A percentile compares a stretch with the other conserved stretches of the same genome.
These are phyloP conservation scores for Uropetala carovei DNA, from an alignment of 2,888 invertebrate species.

Conservation along the genomic window DNA sequence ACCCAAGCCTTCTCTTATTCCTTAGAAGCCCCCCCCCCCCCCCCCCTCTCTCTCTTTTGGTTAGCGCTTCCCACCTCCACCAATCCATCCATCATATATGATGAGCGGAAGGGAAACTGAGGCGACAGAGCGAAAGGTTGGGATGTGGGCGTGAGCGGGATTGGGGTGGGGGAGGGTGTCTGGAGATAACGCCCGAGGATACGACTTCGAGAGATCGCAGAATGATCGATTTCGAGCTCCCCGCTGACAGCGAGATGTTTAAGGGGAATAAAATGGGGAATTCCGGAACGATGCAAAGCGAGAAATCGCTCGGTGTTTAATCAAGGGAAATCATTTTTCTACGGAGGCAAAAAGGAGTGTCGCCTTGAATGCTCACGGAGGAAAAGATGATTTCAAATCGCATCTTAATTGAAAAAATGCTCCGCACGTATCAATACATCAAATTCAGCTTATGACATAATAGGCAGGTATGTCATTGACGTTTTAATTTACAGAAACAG, in stretches of 20 bases:
- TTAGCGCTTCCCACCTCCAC: neutral
- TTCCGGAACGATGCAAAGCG: neutral
- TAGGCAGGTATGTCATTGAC: too few species aligned
- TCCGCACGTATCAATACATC: too few species aligned
- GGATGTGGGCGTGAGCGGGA: neutral
- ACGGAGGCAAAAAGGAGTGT: neutral
- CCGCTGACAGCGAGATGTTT: conserved; percentile 41
- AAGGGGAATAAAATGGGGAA: conserved; percentile 29
- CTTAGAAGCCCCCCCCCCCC: neutral
- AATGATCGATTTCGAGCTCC: conserved; percentile 39
- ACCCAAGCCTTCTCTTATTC: neutral
- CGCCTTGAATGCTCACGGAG: too few species aligned
- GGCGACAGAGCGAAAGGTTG: neutral
- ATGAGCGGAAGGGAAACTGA: conserved; percentile 41
- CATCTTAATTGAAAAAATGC: too few species aligned
- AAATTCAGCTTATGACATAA: too few species aligned
- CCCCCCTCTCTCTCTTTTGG: neutral
- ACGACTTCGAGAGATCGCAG: conserved; percentile 37
- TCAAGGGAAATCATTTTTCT: neutral
- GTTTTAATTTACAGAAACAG: too few species aligned
- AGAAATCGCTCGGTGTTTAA: conserved; percentile 22
- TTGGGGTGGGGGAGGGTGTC: neutral
- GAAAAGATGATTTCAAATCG: too few species aligned
- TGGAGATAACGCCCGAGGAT: neutral
- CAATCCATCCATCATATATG: conserved; percentile 56